Base-by-base conservation (phyloP, 1,140 invertebrate genomes). In the Eurosta solidaginis region DNA sequence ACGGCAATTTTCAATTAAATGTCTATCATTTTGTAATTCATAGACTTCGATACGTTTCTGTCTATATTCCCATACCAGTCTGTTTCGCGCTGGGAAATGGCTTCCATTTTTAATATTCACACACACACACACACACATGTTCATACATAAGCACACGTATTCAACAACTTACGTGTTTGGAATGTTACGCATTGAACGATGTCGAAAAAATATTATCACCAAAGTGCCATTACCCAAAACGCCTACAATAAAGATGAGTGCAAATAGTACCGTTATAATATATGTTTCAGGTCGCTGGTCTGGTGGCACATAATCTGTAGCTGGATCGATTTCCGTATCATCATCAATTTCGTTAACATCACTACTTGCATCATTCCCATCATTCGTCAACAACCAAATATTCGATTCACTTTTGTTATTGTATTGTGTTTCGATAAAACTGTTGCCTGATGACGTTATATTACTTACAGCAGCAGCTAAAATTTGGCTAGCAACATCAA, bases 141-240 rank as follows among this genome's bases (percentile, higher is more conserved):
- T 17, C 50, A 52, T 52, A 12, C 47, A n/a, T 17, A 27, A 49
- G 27, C 49, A 7, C 22, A 49, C 49, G 27, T n/a, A 29, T 36
- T 33, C 52, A 20, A 25, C 42, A 36, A 79, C 95, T 91, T 93
- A 96, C 88, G 94, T 96, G 85, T 97, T 97, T 7, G 96, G 96
- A 0, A 95, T 93, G 85, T 94, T 97, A 79, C 94, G 90, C 93
- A 96, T 94, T 9, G 91, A 91, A 68, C 91, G 90, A 84, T 96
- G 93, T 25, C 92, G 89, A 3, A 94, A 84, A 81, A 95, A 95
- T 2, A 95, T 94, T 25, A 94, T 90, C 29, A 96, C 94, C 12
- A 97, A 89, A 0, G 94, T 94, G 0, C 95, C 94, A 87, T 97
- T 97, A 5, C 96, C 96, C 33, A 95, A 87, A 0, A 96, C 92